Evolutionary conservation across 2,888 invertebrate genomes (phyloP), one percentile per base, ranked within the genome.

Genomic region (Liodrosophila aerea): DNA sequence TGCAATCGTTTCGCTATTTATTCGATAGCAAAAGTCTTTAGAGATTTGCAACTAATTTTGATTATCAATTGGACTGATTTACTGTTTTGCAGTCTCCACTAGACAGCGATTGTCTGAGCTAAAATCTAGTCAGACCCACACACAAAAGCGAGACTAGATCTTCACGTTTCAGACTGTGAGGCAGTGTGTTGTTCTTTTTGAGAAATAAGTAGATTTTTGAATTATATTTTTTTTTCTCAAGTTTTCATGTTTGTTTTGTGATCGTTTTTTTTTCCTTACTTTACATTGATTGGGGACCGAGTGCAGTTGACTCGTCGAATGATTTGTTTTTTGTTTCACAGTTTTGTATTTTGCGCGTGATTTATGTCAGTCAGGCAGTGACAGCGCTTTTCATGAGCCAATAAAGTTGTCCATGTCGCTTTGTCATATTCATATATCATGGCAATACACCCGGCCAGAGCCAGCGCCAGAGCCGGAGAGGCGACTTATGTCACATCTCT

Each of bases 301-400:
- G 5, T 22, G 22, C 22, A 31, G 34, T 34, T 53, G n/a, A 7
- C 7, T 9, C 53, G 52, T 50, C 52, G 66, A 61, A 51, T 70
- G 59, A 62, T 75, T 58, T 59, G 37, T 54, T 49, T 22, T 22
- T 18, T 40, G 11, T 43, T 43, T 15, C 22, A 22, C 22, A 22
- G 22, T 30, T 43, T 7, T 43, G 9, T 11, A n/a, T 49, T 51
- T 52, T 67, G 67, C 56, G 45, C 59, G 76, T 85, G 81, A 82
- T 82, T 82, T 82, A 82, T 82, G 74, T 78, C 85, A 76, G 78
- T 78, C 80, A 78, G 76, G 69, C 80, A 82, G 85, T 82, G 81
- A 81, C 81, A 81, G 83, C 78, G 85, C 80, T 82, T 82, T 85
- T 82, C 85, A 85, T 82, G 81, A 82, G 85, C 81, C 85, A 82